phyloP scores from a whole-genome alignment of 2,888 invertebrate genomes.

The Pristionchus arcanus region DNA sequence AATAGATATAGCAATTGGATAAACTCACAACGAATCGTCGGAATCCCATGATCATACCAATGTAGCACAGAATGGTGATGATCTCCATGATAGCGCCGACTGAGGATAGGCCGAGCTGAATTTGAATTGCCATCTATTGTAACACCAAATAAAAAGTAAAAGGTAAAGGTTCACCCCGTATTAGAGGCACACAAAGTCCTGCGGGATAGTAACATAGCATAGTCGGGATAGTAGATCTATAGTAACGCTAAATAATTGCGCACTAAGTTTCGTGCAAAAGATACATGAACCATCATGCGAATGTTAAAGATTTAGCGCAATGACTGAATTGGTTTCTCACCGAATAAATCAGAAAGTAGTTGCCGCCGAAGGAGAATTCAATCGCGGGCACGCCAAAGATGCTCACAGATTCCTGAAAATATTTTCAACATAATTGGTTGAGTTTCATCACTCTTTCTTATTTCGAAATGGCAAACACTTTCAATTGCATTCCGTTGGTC shows the following conservation, averaged over 20 bases:
- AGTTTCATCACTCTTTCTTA: too few species aligned
- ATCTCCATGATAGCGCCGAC: slow-evolving; percentile 4
- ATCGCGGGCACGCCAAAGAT: neutral
- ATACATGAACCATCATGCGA: too few species aligned
- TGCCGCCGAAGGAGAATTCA: slow-evolving; percentile 14
- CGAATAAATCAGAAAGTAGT: slow-evolving; percentile 29
- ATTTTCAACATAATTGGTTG: neutral
- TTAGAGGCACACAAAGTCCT: too few species aligned
- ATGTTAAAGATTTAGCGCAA: too few species aligned
- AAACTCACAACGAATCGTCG: slow-evolving; percentile 8
- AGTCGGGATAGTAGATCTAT: too few species aligned
- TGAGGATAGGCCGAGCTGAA: neutral
- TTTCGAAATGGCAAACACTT: neutral
- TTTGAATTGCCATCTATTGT: too few species aligned
- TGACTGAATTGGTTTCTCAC: too few species aligned
- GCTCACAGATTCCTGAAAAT: neutral
- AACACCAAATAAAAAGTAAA: neutral
- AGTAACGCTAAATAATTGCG: too few species aligned
- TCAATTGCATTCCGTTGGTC: neutral
- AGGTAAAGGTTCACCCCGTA: too few species aligned
- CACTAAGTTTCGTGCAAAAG: too few species aligned
- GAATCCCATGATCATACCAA: neutral
- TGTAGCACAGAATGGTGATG: slow-evolving; percentile 19
- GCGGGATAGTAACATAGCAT: too few species aligned
- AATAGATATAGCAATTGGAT: too few species aligned